Evolutionary conservation across 2,113 vertebrate genomes (phyloP), one percentile per base, ranked within the genome.

Genomic region (Galbula dea): DNA sequence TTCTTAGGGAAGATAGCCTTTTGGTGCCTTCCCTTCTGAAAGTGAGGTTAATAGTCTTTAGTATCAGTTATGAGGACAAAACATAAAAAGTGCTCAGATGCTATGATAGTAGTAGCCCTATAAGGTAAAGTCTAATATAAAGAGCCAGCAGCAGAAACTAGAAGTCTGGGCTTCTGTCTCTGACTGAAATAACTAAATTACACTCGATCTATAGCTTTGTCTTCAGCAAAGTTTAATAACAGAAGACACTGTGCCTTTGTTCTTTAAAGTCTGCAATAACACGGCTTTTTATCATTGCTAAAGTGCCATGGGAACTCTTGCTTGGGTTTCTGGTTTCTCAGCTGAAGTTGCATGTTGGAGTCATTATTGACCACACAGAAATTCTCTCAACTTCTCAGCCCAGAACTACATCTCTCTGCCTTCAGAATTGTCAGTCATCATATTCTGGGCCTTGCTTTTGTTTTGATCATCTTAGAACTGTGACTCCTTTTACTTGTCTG

Each of bases 191-290:
- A 71, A 58, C 11, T 84, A 45, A 81, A 89, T 83, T 91, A 83
- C 29, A 34, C 9, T 83, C 78, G 46, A 87, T 78, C 36, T 72
- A 26, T 88, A 88, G 61, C 49, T 92, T 85, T 94, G 26, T 89
- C 30, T 81, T 78, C 71, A 46, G 69, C n/a, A 37, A 58, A 86
- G 22, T 89, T 71, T 81, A 93, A 55, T 92, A 91, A 78, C 12
- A 73, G 73, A 77, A 63, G 54, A 83, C 12, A 75, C 61, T 78
- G 15, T 95, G 86, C 90, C 11, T 32, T 63, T 88, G 81, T 71
- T 79, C 66, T 57, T 11, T 71, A 66, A 51, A 91, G 39, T 93
- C 83, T 92, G 84, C 75, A 94, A 32, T 84, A 96, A 96, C 87
- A 86, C 17, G 8, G 43, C n/a, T 82, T 93, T 92, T 81, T 83